Percentiles rank a stretch among this genome's conserved stretches.
Conservation (phyloP, 2,888 invertebrate species). For the Pachycephus smyrnensis region DNA sequence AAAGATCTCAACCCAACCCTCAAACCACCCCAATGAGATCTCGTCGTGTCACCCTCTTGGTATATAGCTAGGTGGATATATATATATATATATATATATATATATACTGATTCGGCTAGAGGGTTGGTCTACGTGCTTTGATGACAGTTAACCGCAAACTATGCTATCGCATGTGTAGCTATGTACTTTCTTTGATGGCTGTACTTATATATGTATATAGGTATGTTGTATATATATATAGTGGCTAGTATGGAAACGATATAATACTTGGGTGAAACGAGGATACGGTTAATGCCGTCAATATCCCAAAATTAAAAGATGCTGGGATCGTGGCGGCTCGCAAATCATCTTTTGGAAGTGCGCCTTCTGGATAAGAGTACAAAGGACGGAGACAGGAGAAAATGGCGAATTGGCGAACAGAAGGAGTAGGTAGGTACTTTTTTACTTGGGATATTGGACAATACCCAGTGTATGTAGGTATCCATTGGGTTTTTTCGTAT, state of each 20-base stretch:
- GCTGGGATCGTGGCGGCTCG: slow-evolving; percentile 35
- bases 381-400: slow-evolving; percentile 11
- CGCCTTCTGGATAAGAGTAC: slow-evolving; percentile 36
- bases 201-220: neutral
- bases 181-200: neutral
- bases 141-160: neutral
- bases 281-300: slow-evolving; percentile 36
- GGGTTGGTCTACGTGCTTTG: neutral
- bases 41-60: slow-evolving; percentile 1
- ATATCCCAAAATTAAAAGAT: slow-evolving; percentile 56
- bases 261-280: neutral
- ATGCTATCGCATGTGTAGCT: neutral
- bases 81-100: neutral
- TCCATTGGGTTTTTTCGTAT: slow-evolving; percentile 6
- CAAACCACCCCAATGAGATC: slow-evolving; percentile 1
- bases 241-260: neutral
- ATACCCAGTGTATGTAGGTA: slow-evolving; percentile 14
- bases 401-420: neutral
- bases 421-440: neutral
- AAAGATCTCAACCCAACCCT: slow-evolving; percentile 58
- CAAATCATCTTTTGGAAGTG: slow-evolving; percentile 47
- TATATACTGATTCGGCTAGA: neutral
- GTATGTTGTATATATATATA: neutral
- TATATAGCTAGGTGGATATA: neutral
- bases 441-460: slow-evolving; percentile 15